phyloP scores from a whole-genome alignment of 2,797 vertebrate species.

The Florisuga fusca region DNA sequence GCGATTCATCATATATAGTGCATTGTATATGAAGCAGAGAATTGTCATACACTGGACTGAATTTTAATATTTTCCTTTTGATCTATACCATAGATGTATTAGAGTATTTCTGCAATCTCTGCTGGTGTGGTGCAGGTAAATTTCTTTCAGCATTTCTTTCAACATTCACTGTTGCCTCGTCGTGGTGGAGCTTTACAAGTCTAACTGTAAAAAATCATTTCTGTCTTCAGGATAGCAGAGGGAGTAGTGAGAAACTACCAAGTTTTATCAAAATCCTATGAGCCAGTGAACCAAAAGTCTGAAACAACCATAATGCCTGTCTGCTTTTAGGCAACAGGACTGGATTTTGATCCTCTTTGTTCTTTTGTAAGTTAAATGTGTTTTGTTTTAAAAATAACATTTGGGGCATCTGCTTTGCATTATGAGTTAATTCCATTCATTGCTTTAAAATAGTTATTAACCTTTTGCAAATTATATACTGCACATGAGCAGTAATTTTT shows the following conservation, averaged over 20 bases:
- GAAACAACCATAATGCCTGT: neutral
- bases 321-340: constrained; percentile 26
- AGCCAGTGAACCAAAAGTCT: neutral
- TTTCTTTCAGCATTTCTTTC: constrained; percentile 6
- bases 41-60: neutral
- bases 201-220: constrained; percentile 21
- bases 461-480: constrained; percentile 63
- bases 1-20: constrained; percentile 58
- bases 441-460: constrained; percentile 67
- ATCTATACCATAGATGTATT: constrained; percentile 21
- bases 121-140: constrained; percentile 52
- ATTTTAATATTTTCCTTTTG: constrained; percentile 52
- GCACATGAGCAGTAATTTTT: constrained; percentile 56
- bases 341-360: constrained; percentile 28
- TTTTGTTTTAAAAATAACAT: constrained; percentile 58
- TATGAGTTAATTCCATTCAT: constrained; percentile 62
- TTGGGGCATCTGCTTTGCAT: constrained; percentile 56
- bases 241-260: constrained; percentile 6
- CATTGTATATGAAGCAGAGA: constrained; percentile 25
- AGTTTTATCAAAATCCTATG: constrained; percentile 12
- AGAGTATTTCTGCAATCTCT: constrained; percentile 12
- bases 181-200: constrained; percentile 11
- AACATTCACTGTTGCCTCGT: neutral
- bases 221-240: constrained; percentile 25
- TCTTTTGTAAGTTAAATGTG: constrained; percentile 60